Conservation (phyloP, 2,888 invertebrate species). For the Cordilura impudica region DNA sequence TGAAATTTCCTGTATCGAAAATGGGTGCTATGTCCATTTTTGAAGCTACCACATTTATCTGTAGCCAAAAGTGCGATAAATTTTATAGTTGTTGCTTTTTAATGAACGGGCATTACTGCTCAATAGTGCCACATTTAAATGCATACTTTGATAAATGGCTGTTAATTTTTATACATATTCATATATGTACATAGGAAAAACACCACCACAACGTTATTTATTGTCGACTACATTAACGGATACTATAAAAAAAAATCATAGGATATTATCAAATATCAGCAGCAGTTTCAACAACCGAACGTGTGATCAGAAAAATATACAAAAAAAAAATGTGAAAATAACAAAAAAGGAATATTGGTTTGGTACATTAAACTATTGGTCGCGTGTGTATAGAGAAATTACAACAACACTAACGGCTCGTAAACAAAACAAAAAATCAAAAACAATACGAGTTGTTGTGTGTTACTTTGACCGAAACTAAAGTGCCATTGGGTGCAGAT, state of each 20-base stretch:
- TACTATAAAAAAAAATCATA: conserved; percentile 33
- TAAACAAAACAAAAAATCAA: conserved; percentile 32
- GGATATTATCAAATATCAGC: conserved; percentile 51
- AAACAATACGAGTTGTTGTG: conserved; percentile 53
- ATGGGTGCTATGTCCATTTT: no score
- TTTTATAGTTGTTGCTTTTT: not conserved
- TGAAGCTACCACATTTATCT: no score
- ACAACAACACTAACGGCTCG: conserved; percentile 38
- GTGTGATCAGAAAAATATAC: conserved; percentile 43
- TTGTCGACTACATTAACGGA: conserved; percentile 19
- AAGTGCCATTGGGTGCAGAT: conserved; percentile 76
- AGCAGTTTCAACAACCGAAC: conserved; percentile 52
- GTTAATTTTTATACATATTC: not conserved
- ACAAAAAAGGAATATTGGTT: conserved; percentile 33
- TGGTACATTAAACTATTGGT: conserved; percentile 37
- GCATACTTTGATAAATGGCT: not conserved
- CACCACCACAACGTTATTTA: conserved; percentile 14
- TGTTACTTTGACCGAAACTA: conserved; percentile 66
- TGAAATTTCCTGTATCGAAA: no score
- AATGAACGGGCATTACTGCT: not conserved
- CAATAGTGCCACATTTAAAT: not conserved
- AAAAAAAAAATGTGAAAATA: conserved; percentile 44
- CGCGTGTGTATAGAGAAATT: conserved; percentile 53
- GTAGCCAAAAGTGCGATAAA: no score
- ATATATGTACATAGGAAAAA: not conserved